Evolutionary conservation across 92 coral and sea anemone genomes (phyloP).

Genomic region (Desmophyllum pertusum): DNA sequence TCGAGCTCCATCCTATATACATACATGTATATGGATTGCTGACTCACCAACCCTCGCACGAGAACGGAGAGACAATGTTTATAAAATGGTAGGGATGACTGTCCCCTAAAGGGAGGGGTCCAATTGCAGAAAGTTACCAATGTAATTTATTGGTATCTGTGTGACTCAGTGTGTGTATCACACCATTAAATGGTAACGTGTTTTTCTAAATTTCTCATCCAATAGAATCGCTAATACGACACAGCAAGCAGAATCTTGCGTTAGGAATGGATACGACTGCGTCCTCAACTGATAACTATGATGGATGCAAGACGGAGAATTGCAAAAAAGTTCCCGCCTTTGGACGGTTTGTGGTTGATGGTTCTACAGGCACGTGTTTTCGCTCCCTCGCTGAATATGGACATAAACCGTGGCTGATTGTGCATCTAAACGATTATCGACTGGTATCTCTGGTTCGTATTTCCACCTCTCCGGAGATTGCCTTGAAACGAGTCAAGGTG

Average conservation of each 20-base stretch:
- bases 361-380: background rate
- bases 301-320: background rate
- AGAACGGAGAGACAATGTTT: no score
- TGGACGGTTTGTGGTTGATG: conserved; percentile 15
- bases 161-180: no score
- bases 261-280: background rate
- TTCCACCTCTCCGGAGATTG: background rate
- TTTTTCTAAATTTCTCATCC: background rate
- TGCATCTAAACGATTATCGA: background rate
- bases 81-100: no score
- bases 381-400: conserved; percentile 14
- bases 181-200: no score
- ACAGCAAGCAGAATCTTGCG: conserved; percentile 35
- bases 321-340: background rate
- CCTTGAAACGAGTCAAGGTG: background rate
- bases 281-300: conserved; percentile 34
- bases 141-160: no score
- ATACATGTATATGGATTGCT: no score
- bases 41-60: no score
- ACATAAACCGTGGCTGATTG: conserved; percentile 21
- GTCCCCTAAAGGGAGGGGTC: no score
- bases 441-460: conserved; percentile 5
- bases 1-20: no score
- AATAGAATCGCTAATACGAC: background rate
- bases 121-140: no score